These are phyloP conservation scores for Ormyrus rosae DNA, from an alignment of 2,888 invertebrate genomes.

Conservation along the genomic window DNA sequence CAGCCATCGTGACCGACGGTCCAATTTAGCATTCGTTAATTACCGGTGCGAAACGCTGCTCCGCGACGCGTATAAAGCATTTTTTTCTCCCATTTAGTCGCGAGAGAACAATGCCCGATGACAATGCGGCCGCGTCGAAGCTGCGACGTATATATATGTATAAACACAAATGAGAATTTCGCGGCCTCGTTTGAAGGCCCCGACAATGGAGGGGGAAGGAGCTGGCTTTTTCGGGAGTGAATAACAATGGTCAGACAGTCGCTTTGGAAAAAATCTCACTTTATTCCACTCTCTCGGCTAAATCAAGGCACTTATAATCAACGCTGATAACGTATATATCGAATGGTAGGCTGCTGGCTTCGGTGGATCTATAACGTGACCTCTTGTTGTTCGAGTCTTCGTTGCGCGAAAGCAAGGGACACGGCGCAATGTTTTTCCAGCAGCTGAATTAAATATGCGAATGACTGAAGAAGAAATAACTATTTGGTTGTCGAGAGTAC, in stretches of 20 bases:
- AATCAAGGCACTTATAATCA: constrained; percentile 56
- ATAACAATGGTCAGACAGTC: background rate
- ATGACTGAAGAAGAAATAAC: too few species aligned
- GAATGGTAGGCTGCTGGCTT: too few species aligned
- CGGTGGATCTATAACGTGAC: too few species aligned
- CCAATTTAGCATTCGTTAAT: constrained; percentile 15
- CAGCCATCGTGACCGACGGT: too few species aligned
- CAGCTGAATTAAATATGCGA: too few species aligned
- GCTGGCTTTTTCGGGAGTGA: background rate
- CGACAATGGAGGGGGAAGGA: background rate
- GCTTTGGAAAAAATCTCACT: constrained; percentile 47
- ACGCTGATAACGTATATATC: constrained; percentile 15
- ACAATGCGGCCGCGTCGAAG: background rate
- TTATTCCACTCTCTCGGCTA: constrained; percentile 42
- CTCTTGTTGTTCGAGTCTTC: too few species aligned
- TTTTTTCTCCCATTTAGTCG: constrained; percentile 23
- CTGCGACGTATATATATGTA: background rate
- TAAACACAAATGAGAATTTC: constrained; percentile 45
- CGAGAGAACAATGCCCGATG: constrained; percentile 2
- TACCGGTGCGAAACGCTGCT: background rate
- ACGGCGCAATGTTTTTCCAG: too few species aligned
- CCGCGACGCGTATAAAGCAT: background rate
- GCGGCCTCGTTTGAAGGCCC: constrained; percentile 13
- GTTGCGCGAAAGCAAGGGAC: too few species aligned
- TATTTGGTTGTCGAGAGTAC: too few species aligned